Evolutionary conservation across 2,888 invertebrate genomes (phyloP), one percentile per base, ranked within the genome.

Genomic region (Ormia ochracea): DNA sequence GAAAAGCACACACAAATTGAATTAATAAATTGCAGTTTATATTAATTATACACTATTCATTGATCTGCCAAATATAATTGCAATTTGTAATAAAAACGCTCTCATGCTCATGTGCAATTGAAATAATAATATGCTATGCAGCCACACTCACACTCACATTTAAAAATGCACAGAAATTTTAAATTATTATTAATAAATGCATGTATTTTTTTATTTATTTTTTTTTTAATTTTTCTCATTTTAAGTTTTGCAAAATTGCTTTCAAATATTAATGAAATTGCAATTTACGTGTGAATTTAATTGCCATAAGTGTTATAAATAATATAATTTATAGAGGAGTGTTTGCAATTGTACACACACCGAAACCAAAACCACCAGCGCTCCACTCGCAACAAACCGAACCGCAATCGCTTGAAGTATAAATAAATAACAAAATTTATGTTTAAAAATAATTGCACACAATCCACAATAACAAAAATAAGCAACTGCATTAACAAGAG

Each of bases 231-330:
- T 52, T 26, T 48, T 43, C 56, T 72, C 14, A 12, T 54, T 58
- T 45, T 54, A 52, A 50, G 56, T 72, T 72, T 66, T 72, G 68
- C 66, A 70, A 72, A 78, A 72, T 65, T 75, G 79, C 75, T 75
- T 79, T 75, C 70, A 75, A 80, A 80, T 80, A 75, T 80, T 80
- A 80, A 80, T 75, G 70, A 80, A 80, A 75, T 80, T 80, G 75
- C 75, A 80, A 80, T 80, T 79, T 75, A 75, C 79, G 79, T 80
- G 79, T 80, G 79, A 80, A 80, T 72, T 80, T 80, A 80, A 80
- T 80, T 80, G 79, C 79, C 79, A 72, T 80, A 80, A 80, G 75
- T 80, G 79, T 80, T 80, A 80, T 75, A 80, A 80, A 80, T 75
- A 80, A 75, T 80, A 75, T 80, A 80, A 80, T 80, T 75, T 80